Conservation (phyloP, 2,113 vertebrate species). For the Dasyurus viverrinus region DNA sequence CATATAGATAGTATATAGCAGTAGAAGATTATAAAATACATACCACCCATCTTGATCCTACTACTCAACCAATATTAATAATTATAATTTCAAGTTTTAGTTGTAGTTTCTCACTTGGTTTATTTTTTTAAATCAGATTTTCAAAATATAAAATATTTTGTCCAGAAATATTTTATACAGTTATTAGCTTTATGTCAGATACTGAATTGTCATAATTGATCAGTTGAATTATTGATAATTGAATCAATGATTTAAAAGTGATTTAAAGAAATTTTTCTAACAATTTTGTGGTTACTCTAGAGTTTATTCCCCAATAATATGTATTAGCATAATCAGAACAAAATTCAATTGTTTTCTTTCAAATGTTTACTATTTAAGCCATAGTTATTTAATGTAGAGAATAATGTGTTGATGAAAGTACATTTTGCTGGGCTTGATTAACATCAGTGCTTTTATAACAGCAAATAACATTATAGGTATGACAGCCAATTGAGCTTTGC, state of each 20-base stretch:
- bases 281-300: not conserved
- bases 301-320: not conserved
- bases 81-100: not conserved
- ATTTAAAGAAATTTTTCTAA: not conserved
- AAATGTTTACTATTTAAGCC: not conserved
- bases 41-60: not conserved
- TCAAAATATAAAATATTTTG: not conserved
- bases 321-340: not conserved
- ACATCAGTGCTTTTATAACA: not conserved
- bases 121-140: not conserved
- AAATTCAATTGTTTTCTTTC: not conserved
- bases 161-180: not conserved
- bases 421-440: not conserved
- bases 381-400: not conserved
- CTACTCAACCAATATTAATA: not conserved
- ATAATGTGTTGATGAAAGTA: not conserved
- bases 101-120: not conserved
- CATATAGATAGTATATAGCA: not conserved
- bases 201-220: not conserved
- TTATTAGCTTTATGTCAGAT: not conserved
- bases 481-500: not conserved
- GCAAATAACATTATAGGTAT: not conserved
- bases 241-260: not conserved
- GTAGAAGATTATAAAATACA: not conserved
- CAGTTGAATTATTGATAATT: too few species aligned